Conservation (phyloP, 2,888 invertebrate genomes). For the Hipparchia semele region DNA sequence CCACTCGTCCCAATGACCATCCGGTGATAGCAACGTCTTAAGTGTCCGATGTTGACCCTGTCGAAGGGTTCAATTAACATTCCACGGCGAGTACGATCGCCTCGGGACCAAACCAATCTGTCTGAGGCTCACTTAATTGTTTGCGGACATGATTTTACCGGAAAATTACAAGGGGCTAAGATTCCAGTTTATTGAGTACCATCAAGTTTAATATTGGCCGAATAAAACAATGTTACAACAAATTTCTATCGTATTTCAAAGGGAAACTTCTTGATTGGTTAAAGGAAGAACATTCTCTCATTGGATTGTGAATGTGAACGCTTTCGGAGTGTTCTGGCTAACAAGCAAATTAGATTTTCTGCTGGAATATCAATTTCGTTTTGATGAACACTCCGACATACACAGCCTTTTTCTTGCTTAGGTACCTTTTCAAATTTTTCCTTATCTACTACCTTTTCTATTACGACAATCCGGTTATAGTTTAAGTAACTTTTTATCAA, state of each 20-base stretch:
- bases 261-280: constrained; percentile 25
- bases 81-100: constrained; percentile 66
- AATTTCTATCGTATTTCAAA: constrained; percentile 27
- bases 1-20: constrained; percentile 43
- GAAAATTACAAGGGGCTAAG: constrained; percentile 38
- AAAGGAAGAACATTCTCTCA: constrained; percentile 19
- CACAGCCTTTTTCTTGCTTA: not conserved
- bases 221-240: constrained; percentile 26
- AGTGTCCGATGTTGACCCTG: constrained; percentile 50
- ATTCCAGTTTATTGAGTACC: constrained; percentile 29
- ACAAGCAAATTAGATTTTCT: constrained; percentile 4
- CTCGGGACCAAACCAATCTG: constrained; percentile 65
- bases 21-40: constrained; percentile 40
- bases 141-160: constrained; percentile 73
- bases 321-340: constrained; percentile 13
- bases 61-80: constrained; percentile 69
- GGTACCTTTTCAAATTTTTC: not conserved
- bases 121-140: constrained; percentile 68
- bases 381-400: not conserved
- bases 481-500: too few species aligned
- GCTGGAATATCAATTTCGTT: constrained; percentile 15
- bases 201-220: constrained; percentile 29
- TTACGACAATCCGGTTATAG: not conserved
- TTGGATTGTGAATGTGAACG: constrained; percentile 15
- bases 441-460: not conserved